Percentiles rank a stretch among this genome's conserved stretches.
phyloP scores from a whole-genome alignment of 2,113 vertebrate species.

The Centropus unirufus region DNA sequence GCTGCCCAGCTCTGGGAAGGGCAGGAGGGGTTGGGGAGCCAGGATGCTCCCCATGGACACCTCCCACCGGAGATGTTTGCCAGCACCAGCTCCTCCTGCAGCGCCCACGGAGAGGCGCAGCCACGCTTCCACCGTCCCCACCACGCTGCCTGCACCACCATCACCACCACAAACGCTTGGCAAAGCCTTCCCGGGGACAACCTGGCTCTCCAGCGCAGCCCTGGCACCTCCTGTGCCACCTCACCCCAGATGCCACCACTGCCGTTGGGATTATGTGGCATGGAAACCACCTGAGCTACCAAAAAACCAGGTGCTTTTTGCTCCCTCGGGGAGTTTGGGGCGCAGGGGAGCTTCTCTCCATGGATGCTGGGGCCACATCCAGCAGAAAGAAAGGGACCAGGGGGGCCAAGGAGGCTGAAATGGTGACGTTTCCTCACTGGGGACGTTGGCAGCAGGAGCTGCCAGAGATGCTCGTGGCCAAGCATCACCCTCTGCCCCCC shows the following conservation, averaged over 20 bases:
- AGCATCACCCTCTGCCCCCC: neutral
- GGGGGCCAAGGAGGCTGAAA: neutral
- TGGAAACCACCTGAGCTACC: rapidly evolving
- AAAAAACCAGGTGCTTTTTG: neutral
- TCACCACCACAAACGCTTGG: neutral
- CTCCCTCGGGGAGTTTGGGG: neutral
- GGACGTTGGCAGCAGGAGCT: neutral
- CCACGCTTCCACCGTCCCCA: rapidly evolving
- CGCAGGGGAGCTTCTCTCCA: neutral
- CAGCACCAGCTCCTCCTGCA: neutral
- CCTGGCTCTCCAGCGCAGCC: neutral
- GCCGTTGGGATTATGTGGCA: rapidly evolving
- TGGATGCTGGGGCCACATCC: rapidly evolving
- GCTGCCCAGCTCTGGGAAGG: neutral
- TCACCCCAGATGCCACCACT: rapidly evolving
- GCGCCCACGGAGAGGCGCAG: neutral
- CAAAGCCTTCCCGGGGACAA: neutral
- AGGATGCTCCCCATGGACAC: rapidly evolving
- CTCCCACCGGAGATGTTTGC: neutral
- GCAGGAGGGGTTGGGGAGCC: neutral
- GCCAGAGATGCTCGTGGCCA: neutral
- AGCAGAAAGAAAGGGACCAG: neutral
- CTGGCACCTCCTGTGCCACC: neutral
- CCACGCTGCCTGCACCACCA: rapidly evolving
- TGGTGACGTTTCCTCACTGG: rapidly evolving